Base-by-base conservation (phyloP, 2,888 invertebrate species). In the Hermaeophaga mercurialis region DNA sequence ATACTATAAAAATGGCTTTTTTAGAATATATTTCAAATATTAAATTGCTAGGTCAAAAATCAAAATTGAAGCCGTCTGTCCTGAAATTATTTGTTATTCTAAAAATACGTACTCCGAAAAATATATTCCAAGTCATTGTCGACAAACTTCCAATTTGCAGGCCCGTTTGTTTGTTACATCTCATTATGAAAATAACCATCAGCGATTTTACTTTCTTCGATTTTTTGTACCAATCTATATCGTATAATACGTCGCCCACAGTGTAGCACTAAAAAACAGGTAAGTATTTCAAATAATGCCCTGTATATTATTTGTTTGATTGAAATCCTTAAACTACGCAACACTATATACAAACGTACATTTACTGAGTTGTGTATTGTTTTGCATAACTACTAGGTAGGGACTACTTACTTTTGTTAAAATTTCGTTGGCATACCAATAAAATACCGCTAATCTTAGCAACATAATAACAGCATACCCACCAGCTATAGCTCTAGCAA, bases 61-160 rank as follows among this genome's bases (percentile, higher is more conserved):
- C n/a, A n/a, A n/a, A n/a, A n/a, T n/a, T n/a, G n/a, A n/a, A n/a
- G n/a, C n/a, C n/a, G n/a, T n/a, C n/a, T n/a, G n/a, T n/a, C n/a
- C n/a, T n/a, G n/a, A n/a, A n/a, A n/a, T n/a, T n/a, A n/a, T n/a
- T n/a, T n/a, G n/a, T n/a, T n/a, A n/a, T n/a, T n/a, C n/a, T 4
- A 12, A 6, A 24, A 19, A 34, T 34, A 34, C 33, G 8, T 48
- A 48, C 47, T 12, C 47, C 36, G 11, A 48, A 24, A 36, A 36
- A 48, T 36, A 48, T 48, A 9, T 26, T 48, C 47, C 36, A 36
- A 9, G 47, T 36, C 47, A 48, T 48, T 14, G 36, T 36, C 3
- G 47, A 14, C 19, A 48, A 36, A 3, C 22, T 14, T 5, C 47
- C 47, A 12, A 48, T 48, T 15, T 48, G 24, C 7, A 48, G 15